Evolutionary conservation across 2,113 vertebrate genomes (phyloP).

Genomic region (Shinisaurus crocodilurus): DNA sequence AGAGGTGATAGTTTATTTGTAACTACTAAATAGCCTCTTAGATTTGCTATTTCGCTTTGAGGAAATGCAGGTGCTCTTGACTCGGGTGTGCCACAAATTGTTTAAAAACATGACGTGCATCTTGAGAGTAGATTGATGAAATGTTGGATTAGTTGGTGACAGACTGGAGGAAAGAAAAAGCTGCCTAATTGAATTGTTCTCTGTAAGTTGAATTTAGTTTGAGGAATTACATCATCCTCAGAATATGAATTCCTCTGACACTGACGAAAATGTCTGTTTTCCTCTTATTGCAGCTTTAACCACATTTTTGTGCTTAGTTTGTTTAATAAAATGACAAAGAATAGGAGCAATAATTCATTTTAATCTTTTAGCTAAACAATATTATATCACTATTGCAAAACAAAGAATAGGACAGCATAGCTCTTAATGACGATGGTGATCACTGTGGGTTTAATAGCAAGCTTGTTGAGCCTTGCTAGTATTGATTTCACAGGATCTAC

Average conservation of each 20-base stretch:
- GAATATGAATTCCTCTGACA: not conserved
- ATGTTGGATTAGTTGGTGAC: not conserved
- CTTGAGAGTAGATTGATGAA: not conserved
- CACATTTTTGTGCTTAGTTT: not conserved
- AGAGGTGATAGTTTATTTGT: not conserved
- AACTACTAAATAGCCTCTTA: not conserved
- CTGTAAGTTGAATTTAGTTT: not conserved
- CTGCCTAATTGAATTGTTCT: not conserved
- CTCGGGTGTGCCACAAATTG: slow-evolving; percentile 4
- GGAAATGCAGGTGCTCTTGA: not conserved
- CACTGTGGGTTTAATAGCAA: not conserved
- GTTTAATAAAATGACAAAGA: not conserved
- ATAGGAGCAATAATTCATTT: not conserved
- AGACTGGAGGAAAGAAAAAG: not conserved
- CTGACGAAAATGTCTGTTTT: not conserved
- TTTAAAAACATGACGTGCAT: not conserved
- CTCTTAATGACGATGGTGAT: not conserved
- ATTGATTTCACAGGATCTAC: not conserved
- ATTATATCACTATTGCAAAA: not conserved
- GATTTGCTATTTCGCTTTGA: not conserved
- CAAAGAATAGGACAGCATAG: not conserved
- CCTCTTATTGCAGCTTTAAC: not conserved
- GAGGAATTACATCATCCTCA: not conserved
- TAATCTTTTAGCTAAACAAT: not conserved
- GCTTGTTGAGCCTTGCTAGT: not conserved